Conservation (phyloP, 2,797 vertebrate genomes). For the Eospalax fontanierii region DNA sequence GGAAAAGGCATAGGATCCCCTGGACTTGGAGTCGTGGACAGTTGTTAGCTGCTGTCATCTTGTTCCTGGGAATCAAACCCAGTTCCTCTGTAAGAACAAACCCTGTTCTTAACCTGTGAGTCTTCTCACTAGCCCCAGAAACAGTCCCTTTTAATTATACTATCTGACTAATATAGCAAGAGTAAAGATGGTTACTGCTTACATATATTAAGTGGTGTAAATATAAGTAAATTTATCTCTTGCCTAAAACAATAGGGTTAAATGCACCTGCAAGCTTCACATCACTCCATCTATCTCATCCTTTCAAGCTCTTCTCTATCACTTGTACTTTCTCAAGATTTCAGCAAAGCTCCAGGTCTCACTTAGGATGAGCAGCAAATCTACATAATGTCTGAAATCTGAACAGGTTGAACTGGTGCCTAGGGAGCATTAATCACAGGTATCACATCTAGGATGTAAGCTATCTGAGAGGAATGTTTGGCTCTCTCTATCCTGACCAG, state of each 20-base stretch:
- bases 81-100: no score
- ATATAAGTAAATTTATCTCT: neutral
- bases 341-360: neutral
- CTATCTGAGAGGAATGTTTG: accelerated
- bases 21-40: no score
- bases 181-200: neutral
- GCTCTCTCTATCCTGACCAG: neutral
- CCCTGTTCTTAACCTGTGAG: no score
- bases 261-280: no score
- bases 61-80: no score
- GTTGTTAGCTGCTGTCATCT: no score
- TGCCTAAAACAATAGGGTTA: neutral
- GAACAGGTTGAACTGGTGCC: neutral
- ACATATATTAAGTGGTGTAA: neutral
- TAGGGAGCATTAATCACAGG: neutral
- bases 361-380: neutral
- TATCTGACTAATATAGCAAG: neutral
- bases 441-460: neutral
- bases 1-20: no score
- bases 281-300: neutral
- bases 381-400: neutral
- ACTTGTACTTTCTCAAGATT: neutral
- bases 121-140: neutral
- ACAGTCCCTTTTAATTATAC: neutral
- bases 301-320: neutral